Percentiles rank a stretch among this genome's conserved stretches.
These are phyloP conservation scores for Vollenhovia emeryi DNA, from an alignment of 1,140 invertebrate species.

Conservation along the genomic window DNA sequence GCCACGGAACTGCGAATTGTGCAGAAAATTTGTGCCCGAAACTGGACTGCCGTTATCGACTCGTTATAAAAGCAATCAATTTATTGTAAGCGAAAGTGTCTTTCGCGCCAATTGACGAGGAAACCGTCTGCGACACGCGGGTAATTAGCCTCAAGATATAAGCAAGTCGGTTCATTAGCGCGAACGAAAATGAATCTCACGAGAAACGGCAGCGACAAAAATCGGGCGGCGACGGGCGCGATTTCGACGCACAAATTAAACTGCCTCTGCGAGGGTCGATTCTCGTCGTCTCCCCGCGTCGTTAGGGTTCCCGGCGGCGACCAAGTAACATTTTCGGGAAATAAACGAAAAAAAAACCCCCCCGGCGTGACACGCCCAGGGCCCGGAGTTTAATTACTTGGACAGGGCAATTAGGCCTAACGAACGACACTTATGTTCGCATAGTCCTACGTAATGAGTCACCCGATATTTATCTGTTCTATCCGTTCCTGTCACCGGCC, in stretches of 20 bases:
- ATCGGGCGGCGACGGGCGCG: constrained; percentile 1
- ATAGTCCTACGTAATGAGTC: constrained; percentile 38
- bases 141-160: background rate
- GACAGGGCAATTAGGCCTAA: constrained; percentile 55
- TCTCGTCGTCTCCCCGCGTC: constrained; percentile 10
- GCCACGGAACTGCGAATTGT: background rate
- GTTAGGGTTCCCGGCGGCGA: background rate
- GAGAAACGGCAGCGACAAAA: background rate
- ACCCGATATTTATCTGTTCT: constrained; percentile 57
- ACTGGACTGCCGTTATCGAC: background rate
- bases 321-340: constrained; percentile 27
- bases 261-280: background rate
- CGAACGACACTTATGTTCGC: constrained; percentile 50
- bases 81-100: background rate
- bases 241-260: constrained; percentile 45
- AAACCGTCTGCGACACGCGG: background rate
- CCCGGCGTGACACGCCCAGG: constrained; percentile 18
- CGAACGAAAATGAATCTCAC: background rate
- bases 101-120: too few species aligned
- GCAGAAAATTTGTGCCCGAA: constrained; percentile 18
- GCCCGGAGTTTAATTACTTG: constrained; percentile 38
- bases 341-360: constrained; percentile 42
- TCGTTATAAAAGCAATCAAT: background rate
- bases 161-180: background rate
- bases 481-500: constrained; percentile 21